Base-by-base conservation (phyloP, 2,888 invertebrate genomes). In the Drosophila buzzatii region DNA sequence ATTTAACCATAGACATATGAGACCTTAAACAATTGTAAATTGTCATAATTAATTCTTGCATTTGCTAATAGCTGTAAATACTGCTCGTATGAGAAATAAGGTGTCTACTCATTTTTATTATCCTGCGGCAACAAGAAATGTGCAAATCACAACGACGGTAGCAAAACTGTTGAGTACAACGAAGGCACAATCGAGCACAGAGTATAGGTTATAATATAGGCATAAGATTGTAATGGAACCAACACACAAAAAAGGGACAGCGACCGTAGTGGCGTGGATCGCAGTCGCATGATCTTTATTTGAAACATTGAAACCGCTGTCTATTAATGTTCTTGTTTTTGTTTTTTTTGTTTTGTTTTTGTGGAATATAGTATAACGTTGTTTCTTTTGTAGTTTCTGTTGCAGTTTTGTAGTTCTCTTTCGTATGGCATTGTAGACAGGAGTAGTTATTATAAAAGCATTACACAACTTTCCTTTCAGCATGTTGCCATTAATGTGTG, bases 381-480 rank as follows among this genome's bases (percentile, higher is more conserved):
- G 55, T 42, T 75, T 52, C 41, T 59, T 35, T 49, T 60, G 56
- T 39, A n/a, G 60, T 9, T 12, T 23, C 45, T 49, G 49, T 18
- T 58, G 63, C 56, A 18, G 23, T 41, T 52, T 44, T 39, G 37
- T 44, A 44, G 20, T 39, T 55, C 9, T 41, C n/a, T 33, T 57
- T 68, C 37, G 23, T 42, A 53, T 58, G 53, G 31, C 37, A 41
- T 47, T 68, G 59, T 66, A 41, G 70, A 66, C 64, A 63, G 71
- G 69, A 70, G 76, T 70, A 84, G 81, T 87, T 82, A 87, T 87
- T 86, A 82, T 79, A 76, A 87, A 74, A 85, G 76, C 82, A 84
- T 83, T 81, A 81, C 79, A 84, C 76, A 86, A 83, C 84, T 84
- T 83, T 83, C 72, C 84, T 79, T 86, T 81, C 71, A 73, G 73